These are phyloP conservation scores for Palythoa heliodiscus DNA, from an alignment of 92 coral and sea anemone genomes.

Conservation along the genomic window DNA sequence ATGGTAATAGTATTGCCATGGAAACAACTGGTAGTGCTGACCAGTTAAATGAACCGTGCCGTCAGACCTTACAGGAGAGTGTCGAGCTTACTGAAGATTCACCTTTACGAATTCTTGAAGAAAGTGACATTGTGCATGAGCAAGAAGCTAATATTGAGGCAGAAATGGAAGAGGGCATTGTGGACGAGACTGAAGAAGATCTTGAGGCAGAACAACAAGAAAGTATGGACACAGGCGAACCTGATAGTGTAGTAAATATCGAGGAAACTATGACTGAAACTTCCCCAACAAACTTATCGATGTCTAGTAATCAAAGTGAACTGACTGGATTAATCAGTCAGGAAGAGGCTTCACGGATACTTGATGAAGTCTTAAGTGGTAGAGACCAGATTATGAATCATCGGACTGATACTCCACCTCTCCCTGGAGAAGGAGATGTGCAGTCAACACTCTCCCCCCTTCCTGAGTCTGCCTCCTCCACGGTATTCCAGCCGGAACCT, in stretches of 20 bases:
- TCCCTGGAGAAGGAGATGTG: conserved; percentile 40
- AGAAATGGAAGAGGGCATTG: conserved; percentile 32
- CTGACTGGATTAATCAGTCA: conserved; percentile 1
- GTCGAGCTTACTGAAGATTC: conserved; percentile 85
- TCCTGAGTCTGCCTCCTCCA: conserved; percentile 25
- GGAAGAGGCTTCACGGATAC: conserved; percentile 24
- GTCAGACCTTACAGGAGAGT: conserved; percentile 29
- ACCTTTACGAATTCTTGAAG: conserved; percentile 82
- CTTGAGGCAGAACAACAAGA: conserved; percentile 58
- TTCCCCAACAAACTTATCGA: conserved; percentile 37
- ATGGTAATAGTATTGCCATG: conserved; percentile 33
- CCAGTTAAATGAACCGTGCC: neutral
- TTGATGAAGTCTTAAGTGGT: conserved; percentile 23
- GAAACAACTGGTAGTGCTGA: conserved; percentile 36
- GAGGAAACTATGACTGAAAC: conserved; percentile 44
- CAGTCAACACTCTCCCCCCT: conserved; percentile 36
- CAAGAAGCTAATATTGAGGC: conserved; percentile 51
- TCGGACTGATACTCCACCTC: conserved; percentile 34
- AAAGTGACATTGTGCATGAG: conserved; percentile 71
- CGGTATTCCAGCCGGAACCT: conserved; percentile 24
- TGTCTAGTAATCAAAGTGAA: conserved; percentile 22
- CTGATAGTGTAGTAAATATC: conserved; percentile 39
- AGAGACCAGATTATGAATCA: neutral
- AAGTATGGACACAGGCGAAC: conserved; percentile 56
- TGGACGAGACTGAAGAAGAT: conserved; percentile 41